phyloP scores from a whole-genome alignment of 2,888 invertebrate species.

The Nebria salina region DNA sequence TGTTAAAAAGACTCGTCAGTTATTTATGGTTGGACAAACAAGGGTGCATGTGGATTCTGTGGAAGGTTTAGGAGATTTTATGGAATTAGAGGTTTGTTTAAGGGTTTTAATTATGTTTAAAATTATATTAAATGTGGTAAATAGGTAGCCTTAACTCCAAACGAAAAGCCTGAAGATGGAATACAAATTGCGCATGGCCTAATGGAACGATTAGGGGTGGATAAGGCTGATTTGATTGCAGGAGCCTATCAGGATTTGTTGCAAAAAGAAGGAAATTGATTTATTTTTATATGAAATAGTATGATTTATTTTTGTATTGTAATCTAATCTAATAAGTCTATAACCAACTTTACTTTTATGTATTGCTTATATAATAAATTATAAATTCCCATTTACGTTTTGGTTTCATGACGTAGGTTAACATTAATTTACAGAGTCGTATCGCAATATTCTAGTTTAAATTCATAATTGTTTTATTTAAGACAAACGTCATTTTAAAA shows the following conservation, averaged over 20 bases:
- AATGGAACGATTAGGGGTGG: slow-evolving; percentile 73
- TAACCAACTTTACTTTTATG: neutral
- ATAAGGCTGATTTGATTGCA: slow-evolving; percentile 71
- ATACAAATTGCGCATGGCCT: slow-evolving; percentile 75
- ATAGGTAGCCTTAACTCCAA: slow-evolving; percentile 73
- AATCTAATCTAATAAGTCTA: neutral
- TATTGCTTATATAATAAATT: neutral
- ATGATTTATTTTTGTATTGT: neutral
- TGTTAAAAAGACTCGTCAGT: slow-evolving; percentile 78
- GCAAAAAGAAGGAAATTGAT: slow-evolving; percentile 49
- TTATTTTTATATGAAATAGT: neutral
- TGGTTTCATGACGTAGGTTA: too few species aligned
- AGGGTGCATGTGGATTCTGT: slow-evolving; percentile 91
- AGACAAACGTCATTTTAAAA: too few species aligned
- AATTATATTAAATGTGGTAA: slow-evolving; percentile 49
- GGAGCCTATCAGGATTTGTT: slow-evolving; percentile 83
- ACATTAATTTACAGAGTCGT: neutral
- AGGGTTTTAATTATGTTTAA: neutral
- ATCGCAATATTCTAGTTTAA: neutral
- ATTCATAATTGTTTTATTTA: too few species aligned
- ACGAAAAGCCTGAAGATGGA: slow-evolving; percentile 75
- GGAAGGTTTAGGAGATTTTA: slow-evolving; percentile 78
- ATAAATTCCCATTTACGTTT: too few species aligned
- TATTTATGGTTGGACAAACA: slow-evolving; percentile 85
- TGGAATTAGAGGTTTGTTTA: slow-evolving; percentile 81